A percentile compares a stretch with the other conserved stretches of the same genome.
Evolutionary conservation across 2,888 invertebrate species (phyloP).

Genomic region (Phrixothrix hirtus): DNA sequence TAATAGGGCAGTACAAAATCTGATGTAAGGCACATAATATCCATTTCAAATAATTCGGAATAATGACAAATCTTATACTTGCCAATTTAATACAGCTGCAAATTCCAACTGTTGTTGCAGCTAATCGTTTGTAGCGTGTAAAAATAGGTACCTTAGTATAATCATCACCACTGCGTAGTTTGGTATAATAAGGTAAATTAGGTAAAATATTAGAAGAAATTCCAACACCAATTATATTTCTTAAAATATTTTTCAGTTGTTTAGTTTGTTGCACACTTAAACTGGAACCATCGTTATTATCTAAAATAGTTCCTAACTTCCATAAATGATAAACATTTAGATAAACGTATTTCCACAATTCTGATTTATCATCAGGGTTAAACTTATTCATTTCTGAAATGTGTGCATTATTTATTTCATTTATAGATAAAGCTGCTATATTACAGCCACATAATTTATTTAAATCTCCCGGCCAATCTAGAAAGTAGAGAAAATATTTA

Average conservation of each 20-base stretch:
- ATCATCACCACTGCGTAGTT: conserved; percentile 25
- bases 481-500: conserved; percentile 28
- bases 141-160: conserved; percentile 53
- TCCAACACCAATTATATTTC: conserved; percentile 68
- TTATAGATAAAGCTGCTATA: conserved; percentile 29
- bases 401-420: conserved; percentile 4
- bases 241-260: conserved; percentile 63
- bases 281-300: conserved; percentile 38
- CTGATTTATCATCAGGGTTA: conserved; percentile 33
- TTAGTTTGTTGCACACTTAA: conserved; percentile 72
- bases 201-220: conserved; percentile 68
- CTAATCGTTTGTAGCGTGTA: conserved; percentile 60
- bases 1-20: conserved; percentile 68
- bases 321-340: conserved; percentile 57
- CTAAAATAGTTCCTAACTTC: conserved; percentile 42
- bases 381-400: conserved; percentile 15
- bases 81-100: conserved; percentile 57
- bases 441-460: conserved; percentile 42
- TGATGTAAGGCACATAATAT: conserved; percentile 72
- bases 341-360: conserved; percentile 56
- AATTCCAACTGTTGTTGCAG: conserved; percentile 59
- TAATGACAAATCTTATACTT: conserved; percentile 61
- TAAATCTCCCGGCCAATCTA: conserved; percentile 42
- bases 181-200: conserved; percentile 44
- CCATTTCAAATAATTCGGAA: conserved; percentile 63